Evolutionary conservation across 2,888 invertebrate species (phyloP).

Genomic region (Hypolimnas misippus): DNA sequence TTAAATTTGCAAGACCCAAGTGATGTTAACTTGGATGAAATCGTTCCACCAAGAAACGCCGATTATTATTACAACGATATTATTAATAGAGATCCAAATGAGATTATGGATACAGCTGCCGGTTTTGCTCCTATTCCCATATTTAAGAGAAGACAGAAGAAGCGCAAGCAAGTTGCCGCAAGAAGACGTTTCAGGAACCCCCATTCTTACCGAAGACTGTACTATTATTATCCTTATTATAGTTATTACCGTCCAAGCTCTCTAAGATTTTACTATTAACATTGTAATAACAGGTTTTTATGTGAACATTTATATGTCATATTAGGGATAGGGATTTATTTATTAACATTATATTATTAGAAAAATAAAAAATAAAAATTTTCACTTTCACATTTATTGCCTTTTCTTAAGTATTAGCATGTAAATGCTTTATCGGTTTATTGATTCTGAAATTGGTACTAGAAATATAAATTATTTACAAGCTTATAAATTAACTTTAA

Average conservation of each 20-base stretch:
- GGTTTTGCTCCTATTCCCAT: constrained; percentile 68
- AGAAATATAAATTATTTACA: constrained; percentile 43
- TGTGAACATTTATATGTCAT: not conserved
- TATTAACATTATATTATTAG: constrained; percentile 24
- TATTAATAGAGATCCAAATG: constrained; percentile 56
- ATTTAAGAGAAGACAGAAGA: constrained; percentile 52
- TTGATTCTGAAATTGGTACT: constrained; percentile 23
- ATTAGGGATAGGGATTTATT: not conserved
- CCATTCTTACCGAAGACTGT: constrained; percentile 52
- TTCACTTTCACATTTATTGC: constrained; percentile 65
- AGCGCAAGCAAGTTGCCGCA: constrained; percentile 56
- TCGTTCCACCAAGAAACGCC: constrained; percentile 38
- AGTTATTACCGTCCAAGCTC: constrained; percentile 67
- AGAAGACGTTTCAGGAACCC: constrained; percentile 62
- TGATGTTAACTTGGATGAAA: constrained; percentile 38
- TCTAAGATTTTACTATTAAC: constrained; percentile 63
- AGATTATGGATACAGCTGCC: constrained; percentile 73
- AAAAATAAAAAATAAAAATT: constrained; percentile 28
- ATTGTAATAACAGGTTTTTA: constrained; percentile 32
- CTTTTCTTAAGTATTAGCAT: constrained; percentile 59
- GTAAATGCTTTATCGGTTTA: constrained; percentile 57
- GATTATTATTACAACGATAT: constrained; percentile 53
- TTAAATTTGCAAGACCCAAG: constrained; percentile 22
- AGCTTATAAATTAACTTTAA: constrained; percentile 14
- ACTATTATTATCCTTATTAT: constrained; percentile 62